phyloP scores from a whole-genome alignment of 2,888 invertebrate species.

The Stenurella melanura region DNA sequence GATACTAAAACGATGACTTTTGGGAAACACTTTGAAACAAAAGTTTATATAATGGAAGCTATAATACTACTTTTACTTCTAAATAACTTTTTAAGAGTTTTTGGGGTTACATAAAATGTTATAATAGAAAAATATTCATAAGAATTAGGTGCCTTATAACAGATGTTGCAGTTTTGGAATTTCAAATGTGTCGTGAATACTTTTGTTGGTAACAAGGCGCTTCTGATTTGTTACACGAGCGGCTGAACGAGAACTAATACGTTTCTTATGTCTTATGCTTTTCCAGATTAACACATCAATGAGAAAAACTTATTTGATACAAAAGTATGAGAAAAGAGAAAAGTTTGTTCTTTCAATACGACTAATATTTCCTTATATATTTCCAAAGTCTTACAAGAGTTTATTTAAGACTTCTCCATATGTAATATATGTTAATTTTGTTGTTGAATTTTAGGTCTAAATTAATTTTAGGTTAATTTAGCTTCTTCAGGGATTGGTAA shows the following conservation, averaged over 20 bases:
- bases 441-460: no score
- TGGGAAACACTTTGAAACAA: not conserved
- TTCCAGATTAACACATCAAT: not conserved
- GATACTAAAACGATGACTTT: not conserved
- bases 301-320: not conserved
- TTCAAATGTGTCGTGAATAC: not conserved
- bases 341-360: not conserved
- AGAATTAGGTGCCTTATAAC: not conserved
- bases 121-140: not conserved
- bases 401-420: no score
- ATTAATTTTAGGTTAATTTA: no score
- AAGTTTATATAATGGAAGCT: not conserved
- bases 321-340: not conserved
- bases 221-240: not conserved
- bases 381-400: not conserved
- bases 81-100: not conserved
- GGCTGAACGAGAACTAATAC: not conserved
- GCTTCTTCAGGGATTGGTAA: no score
- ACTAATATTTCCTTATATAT: not conserved
- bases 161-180: not conserved
- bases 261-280: not conserved
- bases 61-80: not conserved
- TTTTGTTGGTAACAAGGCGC: not conserved
- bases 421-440: no score
- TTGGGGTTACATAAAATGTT: not conserved